Evolutionary conservation across 1,140 invertebrate genomes (phyloP).

Genomic region (Hycleus phaleratus): DNA sequence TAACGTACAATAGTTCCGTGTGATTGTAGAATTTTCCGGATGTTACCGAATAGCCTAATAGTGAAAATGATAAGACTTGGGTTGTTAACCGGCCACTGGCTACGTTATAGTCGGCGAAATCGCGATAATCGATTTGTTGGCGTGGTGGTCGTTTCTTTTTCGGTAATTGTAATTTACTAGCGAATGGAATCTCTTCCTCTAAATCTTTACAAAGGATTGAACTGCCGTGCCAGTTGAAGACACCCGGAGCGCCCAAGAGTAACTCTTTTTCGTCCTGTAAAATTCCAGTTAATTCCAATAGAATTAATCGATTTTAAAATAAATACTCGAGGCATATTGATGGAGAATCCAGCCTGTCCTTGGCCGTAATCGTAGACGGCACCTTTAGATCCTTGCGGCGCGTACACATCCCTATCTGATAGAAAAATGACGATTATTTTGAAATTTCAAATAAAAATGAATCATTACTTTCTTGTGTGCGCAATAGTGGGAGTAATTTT

Average conservation of each 20-base stretch:
- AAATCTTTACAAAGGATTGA: slow-evolving; percentile 21
- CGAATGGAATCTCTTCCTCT: slow-evolving; percentile 1
- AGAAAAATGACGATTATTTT: neutral
- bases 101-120: slow-evolving; percentile 8
- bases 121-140: neutral
- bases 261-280: slow-evolving; percentile 25
- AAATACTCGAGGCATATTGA: slow-evolving; percentile 26
- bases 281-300: neutral
- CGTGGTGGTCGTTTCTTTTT: slow-evolving; percentile 6
- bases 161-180: slow-evolving; percentile 11
- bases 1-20: slow-evolving; percentile 39
- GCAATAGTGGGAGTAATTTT: slow-evolving; percentile 3
- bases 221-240: slow-evolving; percentile 40
- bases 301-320: too few species aligned
- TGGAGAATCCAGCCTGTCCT: slow-evolving; percentile 39
- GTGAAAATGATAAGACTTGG: slow-evolving; percentile 4
- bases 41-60: slow-evolving; percentile 24
- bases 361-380: slow-evolving; percentile 19
- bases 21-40: slow-evolving; percentile 43
- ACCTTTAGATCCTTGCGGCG: neutral
- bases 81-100: slow-evolving; percentile 1
- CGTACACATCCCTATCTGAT: neutral
- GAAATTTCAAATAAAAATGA: neutral
- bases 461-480: neutral
- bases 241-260: slow-evolving; percentile 41